Conservation (phyloP, 35 echinoderm and acorn worm genomes). For the Apostichopus japonicus region DNA sequence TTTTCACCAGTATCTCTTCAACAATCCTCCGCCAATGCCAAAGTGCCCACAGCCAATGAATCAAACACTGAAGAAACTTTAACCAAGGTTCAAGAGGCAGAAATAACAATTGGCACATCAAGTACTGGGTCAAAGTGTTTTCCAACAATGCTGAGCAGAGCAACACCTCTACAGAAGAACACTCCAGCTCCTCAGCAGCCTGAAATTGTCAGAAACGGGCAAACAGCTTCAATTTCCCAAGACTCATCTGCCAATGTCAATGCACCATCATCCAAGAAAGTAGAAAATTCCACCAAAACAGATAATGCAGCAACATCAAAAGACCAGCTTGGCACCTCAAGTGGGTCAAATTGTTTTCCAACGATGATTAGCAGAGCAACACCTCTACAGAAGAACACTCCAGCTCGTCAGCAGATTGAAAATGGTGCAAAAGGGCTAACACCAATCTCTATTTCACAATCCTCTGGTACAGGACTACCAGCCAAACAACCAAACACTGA, state of each 20-base stretch:
- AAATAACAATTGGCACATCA: background rate
- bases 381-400: background rate
- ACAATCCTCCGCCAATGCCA: background rate
- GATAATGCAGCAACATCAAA: background rate
- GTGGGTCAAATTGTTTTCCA: background rate
- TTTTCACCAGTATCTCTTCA: background rate
- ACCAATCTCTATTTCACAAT: background rate
- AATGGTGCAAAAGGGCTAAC: background rate
- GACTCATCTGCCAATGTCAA: background rate
- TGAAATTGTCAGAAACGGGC: background rate
- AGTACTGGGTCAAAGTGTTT: background rate
- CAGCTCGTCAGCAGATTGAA: background rate
- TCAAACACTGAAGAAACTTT: background rate
- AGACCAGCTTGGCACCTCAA: background rate
- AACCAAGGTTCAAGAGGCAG: background rate
- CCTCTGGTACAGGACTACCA: background rate
- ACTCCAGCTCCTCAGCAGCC: background rate
- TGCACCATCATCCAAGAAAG: background rate
- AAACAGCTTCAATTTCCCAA: background rate
- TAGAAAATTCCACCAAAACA: background rate
- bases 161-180: background rate
- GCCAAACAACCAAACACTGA: background rate
- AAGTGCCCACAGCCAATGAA: background rate
- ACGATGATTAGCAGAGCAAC: background rate
- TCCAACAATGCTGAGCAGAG: background rate